A percentile compares a stretch with the other conserved stretches of the same genome.
Evolutionary conservation across 1,140 invertebrate genomes (phyloP).

Genomic region (Chlorops oryzae): DNA sequence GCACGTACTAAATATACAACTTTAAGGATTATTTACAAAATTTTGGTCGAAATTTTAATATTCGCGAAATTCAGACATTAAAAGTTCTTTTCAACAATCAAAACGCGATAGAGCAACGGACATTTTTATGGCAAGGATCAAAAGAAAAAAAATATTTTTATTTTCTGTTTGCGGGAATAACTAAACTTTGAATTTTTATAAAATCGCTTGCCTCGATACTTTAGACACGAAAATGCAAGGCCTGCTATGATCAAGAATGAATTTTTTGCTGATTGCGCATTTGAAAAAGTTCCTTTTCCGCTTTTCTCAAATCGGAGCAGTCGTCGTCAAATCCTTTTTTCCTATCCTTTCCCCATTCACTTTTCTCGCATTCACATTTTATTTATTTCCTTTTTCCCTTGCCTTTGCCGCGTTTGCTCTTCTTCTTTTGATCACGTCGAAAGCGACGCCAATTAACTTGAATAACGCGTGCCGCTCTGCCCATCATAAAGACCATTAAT

Average conservation of each 20-base stretch:
- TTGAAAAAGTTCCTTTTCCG: no score
- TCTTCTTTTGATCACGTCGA: constrained; percentile 2
- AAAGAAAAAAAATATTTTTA: constrained; percentile 13
- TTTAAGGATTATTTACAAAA: no score
- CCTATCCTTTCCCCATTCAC: no score
- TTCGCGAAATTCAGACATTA: not conserved
- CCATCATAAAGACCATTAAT: constrained; percentile 20
- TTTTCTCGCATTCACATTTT: no score
- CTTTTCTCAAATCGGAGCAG: no score
- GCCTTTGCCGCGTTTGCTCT: constrained; percentile 2
- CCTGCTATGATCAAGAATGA: no score
- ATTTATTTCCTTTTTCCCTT: constrained; percentile 16
- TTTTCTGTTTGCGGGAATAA: constrained; percentile 13
- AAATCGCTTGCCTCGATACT: no score
- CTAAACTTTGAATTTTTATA: constrained; percentile 17
- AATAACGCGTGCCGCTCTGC: constrained; percentile 14
- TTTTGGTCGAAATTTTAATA: constrained; percentile 4
- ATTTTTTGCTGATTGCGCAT: no score
- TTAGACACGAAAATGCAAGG: no score
- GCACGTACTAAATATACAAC: no score
- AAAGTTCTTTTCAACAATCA: constrained; percentile 1
- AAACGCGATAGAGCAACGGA: constrained; percentile 7
- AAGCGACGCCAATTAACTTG: constrained; percentile 12
- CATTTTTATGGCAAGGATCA: constrained; percentile 12
- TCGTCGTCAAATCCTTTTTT: no score